phyloP scores from a whole-genome alignment of 2,888 invertebrate genomes.

The Polyommatus iphigenia region DNA sequence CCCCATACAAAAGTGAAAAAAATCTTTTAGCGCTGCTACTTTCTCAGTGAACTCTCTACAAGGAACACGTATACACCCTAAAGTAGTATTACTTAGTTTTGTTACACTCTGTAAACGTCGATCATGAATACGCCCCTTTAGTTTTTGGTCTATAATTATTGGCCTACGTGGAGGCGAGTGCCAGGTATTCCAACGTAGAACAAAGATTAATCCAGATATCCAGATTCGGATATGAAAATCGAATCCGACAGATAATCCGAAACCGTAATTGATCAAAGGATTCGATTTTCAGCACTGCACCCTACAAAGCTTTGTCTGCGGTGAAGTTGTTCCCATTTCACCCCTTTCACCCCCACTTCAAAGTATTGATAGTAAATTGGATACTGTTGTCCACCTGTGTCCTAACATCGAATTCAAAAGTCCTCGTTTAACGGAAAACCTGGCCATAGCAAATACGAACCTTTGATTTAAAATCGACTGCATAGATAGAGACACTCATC shows the following conservation, averaged over 20 bases:
- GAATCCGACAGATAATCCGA: not conserved
- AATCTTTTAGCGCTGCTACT: too few relatives aligned
- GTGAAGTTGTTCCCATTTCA: not conserved
- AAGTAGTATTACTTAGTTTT: too few relatives aligned
- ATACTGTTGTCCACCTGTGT: not conserved
- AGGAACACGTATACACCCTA: too few relatives aligned
- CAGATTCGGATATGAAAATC: not conserved
- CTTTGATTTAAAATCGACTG: not conserved
- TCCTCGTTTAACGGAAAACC: not conserved
- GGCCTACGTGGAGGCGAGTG: too few relatives aligned
- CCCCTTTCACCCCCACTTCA: not conserved
- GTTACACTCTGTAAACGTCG: too few relatives aligned
- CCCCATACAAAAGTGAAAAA: too few relatives aligned
- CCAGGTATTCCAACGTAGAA: not conserved
- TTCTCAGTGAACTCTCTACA: too few relatives aligned
- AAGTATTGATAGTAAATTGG: not conserved
- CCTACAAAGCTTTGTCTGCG: not conserved
- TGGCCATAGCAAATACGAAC: not conserved
- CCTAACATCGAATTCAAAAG: not conserved
- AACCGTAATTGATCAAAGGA: constrained; percentile 3
- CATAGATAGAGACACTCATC: too few relatives aligned
- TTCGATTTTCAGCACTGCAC: not conserved
- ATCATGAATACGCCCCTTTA: too few relatives aligned
- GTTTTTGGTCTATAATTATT: too few relatives aligned
- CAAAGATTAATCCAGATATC: not conserved